Percentiles rank a stretch among this genome's conserved stretches.
These are phyloP conservation scores for Heteropelma amictum DNA, from an alignment of 2,888 invertebrate species.

Conservation along the genomic window DNA sequence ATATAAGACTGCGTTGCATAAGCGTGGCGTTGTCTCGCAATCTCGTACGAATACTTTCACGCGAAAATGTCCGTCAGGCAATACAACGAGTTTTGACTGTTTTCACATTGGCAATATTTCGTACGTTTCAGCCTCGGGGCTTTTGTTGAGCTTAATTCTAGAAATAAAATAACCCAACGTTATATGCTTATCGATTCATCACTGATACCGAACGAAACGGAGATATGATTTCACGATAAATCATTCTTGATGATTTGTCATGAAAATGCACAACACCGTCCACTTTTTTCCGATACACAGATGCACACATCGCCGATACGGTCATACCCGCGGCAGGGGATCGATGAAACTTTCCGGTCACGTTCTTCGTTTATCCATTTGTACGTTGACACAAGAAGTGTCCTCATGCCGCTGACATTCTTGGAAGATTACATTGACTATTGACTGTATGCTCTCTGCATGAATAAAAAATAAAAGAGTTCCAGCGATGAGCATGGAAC, in stretches of 20 bases:
- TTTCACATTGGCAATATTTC: too few relatives aligned
- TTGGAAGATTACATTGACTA: conserved; percentile 39
- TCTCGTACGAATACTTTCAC: too few relatives aligned
- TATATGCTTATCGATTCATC: conserved; percentile 10
- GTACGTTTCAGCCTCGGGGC: too few relatives aligned
- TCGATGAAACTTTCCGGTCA: background rate
- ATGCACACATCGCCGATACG: conserved; percentile 9
- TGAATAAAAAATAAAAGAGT: too few relatives aligned
- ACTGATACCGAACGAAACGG: background rate
- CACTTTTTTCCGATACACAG: background rate
- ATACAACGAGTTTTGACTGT: too few relatives aligned
- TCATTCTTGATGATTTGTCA: too few relatives aligned
- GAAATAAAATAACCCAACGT: too few relatives aligned
- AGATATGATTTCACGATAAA: too few relatives aligned
- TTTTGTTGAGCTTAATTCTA: too few relatives aligned
- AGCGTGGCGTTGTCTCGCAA: background rate
- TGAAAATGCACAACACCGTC: conserved; percentile 23
- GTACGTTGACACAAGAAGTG: conserved; percentile 18
- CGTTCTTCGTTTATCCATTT: conserved; percentile 16
- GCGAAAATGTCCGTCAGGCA: too few relatives aligned
- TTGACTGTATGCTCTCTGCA: conserved; percentile 11
- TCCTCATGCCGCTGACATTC: conserved; percentile 5
- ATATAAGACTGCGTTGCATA: background rate
- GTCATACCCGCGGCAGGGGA: background rate
- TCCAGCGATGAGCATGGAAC: too few relatives aligned